phyloP scores from a whole-genome alignment of 2,888 invertebrate genomes.

The Polymixis flavicincta region DNA sequence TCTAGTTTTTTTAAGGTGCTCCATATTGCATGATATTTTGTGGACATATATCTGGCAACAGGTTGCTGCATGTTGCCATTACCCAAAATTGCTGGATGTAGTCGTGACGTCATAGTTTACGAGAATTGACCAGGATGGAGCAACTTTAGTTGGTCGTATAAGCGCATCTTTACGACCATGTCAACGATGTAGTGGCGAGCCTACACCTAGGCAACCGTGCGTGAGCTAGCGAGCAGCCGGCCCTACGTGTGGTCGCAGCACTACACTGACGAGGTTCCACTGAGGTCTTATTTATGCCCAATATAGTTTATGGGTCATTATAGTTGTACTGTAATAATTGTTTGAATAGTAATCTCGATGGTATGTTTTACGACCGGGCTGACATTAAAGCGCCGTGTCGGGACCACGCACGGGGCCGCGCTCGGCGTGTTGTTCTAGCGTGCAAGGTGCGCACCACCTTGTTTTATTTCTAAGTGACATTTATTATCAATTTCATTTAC shows the following conservation, averaged over 20 bases:
- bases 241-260: conserved; percentile 14
- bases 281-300: conserved; percentile 40
- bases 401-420: neutral
- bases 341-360: conserved; percentile 45
- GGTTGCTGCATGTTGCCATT: too few relatives aligned
- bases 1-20: too few relatives aligned
- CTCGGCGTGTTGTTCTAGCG: neutral
- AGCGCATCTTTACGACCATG: too few relatives aligned
- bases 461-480: conserved; percentile 32
- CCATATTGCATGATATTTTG: too few relatives aligned
- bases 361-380: conserved; percentile 41
- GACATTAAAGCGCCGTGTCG: conserved; percentile 39
- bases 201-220: neutral
- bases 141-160: too few relatives aligned
- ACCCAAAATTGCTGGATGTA: too few relatives aligned
- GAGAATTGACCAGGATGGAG: too few relatives aligned
- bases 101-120: too few relatives aligned
- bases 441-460: conserved; percentile 43
- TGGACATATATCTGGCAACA: too few relatives aligned
- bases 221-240: neutral
- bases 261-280: neutral
- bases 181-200: conserved; percentile 7
- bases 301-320: conserved; percentile 43
- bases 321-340: conserved; percentile 50
- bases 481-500: conserved; percentile 32